These are phyloP conservation scores for Thaumatotibia leucotreta DNA, from an alignment of 1,140 invertebrate species.

Conservation along the genomic window DNA sequence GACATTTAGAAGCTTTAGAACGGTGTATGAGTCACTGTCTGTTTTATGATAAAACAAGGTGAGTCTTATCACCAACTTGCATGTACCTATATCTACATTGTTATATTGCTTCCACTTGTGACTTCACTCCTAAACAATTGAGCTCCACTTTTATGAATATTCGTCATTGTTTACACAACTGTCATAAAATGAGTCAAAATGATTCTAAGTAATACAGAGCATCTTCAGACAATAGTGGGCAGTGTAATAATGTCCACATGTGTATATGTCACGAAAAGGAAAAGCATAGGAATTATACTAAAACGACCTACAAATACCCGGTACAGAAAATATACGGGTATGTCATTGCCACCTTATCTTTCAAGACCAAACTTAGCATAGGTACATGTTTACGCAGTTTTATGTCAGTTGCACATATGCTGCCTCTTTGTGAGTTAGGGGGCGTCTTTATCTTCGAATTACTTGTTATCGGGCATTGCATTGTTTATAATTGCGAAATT, in stretches of 20 bases:
- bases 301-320: constrained; percentile 24
- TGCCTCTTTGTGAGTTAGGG: constrained; percentile 37
- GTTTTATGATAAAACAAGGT: neutral
- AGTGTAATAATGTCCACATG: neutral
- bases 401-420: constrained; percentile 52
- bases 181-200: neutral
- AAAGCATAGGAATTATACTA: neutral
- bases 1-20: neutral
- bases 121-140: constrained; percentile 1
- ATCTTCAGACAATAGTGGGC: neutral
- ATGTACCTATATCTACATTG: neutral
- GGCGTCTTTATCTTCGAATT: constrained; percentile 40
- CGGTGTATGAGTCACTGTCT: constrained; percentile 1
- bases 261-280: neutral
- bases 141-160: neutral
- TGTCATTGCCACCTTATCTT: constrained; percentile 65
- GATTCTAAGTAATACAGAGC: neutral
- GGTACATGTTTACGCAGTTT: constrained; percentile 46
- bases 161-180: constrained; percentile 6
- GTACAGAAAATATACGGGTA: constrained; percentile 48
- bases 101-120: neutral
- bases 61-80: neutral
- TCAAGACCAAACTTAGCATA: constrained; percentile 33
- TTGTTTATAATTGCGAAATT: constrained; percentile 42
- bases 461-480: constrained; percentile 25